Percentiles rank a stretch among this genome's conserved stretches.
Evolutionary conservation across 2,797 vertebrate species (phyloP).

Genomic region (Orestias chungarensis): DNA sequence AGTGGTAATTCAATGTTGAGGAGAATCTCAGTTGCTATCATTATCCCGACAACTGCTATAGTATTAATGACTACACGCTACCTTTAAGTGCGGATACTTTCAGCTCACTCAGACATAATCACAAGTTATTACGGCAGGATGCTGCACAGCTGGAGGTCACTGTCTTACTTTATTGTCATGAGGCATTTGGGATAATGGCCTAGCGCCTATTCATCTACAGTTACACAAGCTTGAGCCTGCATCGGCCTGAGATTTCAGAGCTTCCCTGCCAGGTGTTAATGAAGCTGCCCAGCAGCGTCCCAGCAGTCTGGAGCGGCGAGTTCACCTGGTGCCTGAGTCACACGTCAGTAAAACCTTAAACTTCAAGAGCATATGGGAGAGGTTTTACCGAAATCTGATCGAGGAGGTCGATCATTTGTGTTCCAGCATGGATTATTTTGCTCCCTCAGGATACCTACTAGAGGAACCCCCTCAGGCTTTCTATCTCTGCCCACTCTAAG

Average conservation of each 20-base stretch:
- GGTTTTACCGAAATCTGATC: background rate
- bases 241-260: constrained; percentile 20
- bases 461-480: constrained; percentile 59
- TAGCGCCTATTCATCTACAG: background rate
- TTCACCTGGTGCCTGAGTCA: constrained; percentile 42
- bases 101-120: constrained; percentile 29
- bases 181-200: constrained; percentile 15
- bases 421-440: constrained; percentile 17
- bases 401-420: constrained; percentile 26
- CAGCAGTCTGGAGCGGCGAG: constrained; percentile 22
- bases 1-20: background rate
- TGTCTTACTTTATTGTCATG: constrained; percentile 6
- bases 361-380: background rate
- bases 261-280: constrained; percentile 38
- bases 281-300: constrained; percentile 30
- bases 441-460: constrained; percentile 45
- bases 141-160: constrained; percentile 8
- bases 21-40: background rate
- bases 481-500: constrained; percentile 42
- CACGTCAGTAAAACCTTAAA: background rate
- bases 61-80: constrained; percentile 3
- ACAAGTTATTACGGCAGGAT: constrained; percentile 20
- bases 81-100: constrained; percentile 3
- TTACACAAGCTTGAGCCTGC: background rate
- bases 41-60: constrained; percentile 1